Evolutionary conservation across 2,888 invertebrate species (phyloP), one percentile per base, ranked within the genome.

Genomic region (Phytoseiulus persimilis): DNA sequence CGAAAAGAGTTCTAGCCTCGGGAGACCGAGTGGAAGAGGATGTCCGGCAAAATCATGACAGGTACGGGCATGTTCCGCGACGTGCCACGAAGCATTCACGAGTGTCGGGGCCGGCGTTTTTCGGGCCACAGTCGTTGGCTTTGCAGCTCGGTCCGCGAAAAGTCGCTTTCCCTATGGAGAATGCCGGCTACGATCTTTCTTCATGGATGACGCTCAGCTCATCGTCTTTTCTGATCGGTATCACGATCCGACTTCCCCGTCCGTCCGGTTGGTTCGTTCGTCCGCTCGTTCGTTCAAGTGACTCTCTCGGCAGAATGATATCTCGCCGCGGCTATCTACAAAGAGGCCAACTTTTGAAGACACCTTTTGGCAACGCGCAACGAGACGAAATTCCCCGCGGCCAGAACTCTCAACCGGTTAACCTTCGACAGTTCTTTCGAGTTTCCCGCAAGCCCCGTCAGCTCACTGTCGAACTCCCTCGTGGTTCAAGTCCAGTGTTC

Each of bases 81-180:
- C 9, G 65, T 65, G 65, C 65, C 28, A 28, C 65, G 18, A 28
- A 65, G 65, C 46, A 46, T 46, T 46, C 46, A 14, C 46, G 46
- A 46, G 46, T 46, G 46, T 46, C 46, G 46, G 46, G 46, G 14
- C 46, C 46, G 46, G 9, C 14, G 46, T 46, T 6, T 65, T 65
- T 28, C 28, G 23, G 18, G 18, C 14, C 23, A 23, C 65, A 65
- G 65, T 65, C 9, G 28, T 11, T 28, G 65, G 65, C 28, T 65
- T 28, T 65, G 65, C 65, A 65, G 65, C 65, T 65, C 65, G 65
- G 39, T 39, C 65, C 65, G 18, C 65, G 65, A 65, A 65, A 65
- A 65, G 65, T 65, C 65, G 65, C 65, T 65, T 65, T 65, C 65
- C 65, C 65, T 65, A 65, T 65, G 65, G 65, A 65, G 65, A 65